Percentiles rank a stretch among this genome's conserved stretches.
These are phyloP conservation scores for Dromiciops gliroides DNA, from an alignment of 2,113 vertebrate genomes.

Conservation along the genomic window DNA sequence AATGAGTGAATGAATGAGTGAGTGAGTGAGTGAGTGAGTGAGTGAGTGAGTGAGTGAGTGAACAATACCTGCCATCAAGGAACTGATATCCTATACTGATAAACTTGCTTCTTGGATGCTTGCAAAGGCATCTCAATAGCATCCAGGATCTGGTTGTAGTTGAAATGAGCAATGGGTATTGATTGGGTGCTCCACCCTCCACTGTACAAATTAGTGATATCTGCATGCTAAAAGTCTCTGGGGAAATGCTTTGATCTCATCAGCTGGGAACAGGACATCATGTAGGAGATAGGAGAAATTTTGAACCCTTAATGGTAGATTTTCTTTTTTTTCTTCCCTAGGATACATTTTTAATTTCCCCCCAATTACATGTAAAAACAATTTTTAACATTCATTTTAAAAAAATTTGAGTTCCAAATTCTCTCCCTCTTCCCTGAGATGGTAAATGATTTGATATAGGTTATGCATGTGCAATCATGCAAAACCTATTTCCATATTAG, in stretches of 20 bases:
- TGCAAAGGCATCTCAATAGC: neutral
- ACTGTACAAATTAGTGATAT: neutral
- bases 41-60: neutral
- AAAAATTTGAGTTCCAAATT: neutral
- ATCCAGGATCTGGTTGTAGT: neutral
- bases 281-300: neutral
- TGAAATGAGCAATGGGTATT: neutral
- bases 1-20: neutral
- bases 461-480: neutral
- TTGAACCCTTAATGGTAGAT: neutral
- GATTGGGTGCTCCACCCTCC: neutral
- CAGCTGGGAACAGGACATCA: neutral
- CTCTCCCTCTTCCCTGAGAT: neutral
- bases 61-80: neutral
- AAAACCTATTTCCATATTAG: neutral
- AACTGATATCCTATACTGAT: neutral
- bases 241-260: neutral
- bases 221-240: neutral
- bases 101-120: neutral
- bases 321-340: neutral
- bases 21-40: neutral
- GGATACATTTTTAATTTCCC: neutral
- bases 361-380: neutral
- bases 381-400: neutral
- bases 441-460: neutral